Evolutionary conservation across 2,888 invertebrate species (phyloP).

Genomic region (Antheraea yamamai): DNA sequence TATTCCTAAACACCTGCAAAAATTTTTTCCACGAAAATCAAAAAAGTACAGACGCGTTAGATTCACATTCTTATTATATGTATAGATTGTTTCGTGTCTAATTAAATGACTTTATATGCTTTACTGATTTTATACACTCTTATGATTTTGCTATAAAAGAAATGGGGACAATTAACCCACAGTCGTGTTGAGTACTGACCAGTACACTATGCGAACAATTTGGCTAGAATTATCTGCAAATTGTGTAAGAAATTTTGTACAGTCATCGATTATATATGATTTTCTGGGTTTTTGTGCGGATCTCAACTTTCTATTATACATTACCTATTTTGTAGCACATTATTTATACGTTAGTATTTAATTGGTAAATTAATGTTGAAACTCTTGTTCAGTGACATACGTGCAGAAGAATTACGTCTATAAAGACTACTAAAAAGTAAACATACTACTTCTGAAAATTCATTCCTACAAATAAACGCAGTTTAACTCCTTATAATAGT

Average conservation of each 20-base stretch:
- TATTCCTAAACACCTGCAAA: too few relatives aligned
- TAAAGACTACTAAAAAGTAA: too few relatives aligned
- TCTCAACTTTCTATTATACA: slow-evolving; percentile 35
- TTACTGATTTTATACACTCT: not conserved
- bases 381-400: too few relatives aligned
- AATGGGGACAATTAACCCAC: not conserved
- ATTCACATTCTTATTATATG: too few relatives aligned
- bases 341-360: slow-evolving; percentile 26
- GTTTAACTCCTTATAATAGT: too few relatives aligned
- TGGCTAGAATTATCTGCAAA: slow-evolving; percentile 38
- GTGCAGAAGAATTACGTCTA: too few relatives aligned
- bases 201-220: slow-evolving; percentile 29
- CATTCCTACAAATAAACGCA: too few relatives aligned
- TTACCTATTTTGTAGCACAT: slow-evolving; percentile 21
- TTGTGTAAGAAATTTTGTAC: slow-evolving; percentile 37
- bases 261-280: slow-evolving; percentile 42
- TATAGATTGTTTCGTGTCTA: not conserved
- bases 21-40: too few relatives aligned
- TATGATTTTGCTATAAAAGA: not conserved
- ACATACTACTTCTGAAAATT: too few relatives aligned
- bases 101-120: not conserved
- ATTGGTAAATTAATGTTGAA: too few relatives aligned
- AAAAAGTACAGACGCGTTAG: too few relatives aligned
- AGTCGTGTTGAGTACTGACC: not conserved
- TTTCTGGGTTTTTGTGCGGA: slow-evolving; percentile 34